phyloP scores from a whole-genome alignment of 1,140 invertebrate species.

The Calosoma granatense region DNA sequence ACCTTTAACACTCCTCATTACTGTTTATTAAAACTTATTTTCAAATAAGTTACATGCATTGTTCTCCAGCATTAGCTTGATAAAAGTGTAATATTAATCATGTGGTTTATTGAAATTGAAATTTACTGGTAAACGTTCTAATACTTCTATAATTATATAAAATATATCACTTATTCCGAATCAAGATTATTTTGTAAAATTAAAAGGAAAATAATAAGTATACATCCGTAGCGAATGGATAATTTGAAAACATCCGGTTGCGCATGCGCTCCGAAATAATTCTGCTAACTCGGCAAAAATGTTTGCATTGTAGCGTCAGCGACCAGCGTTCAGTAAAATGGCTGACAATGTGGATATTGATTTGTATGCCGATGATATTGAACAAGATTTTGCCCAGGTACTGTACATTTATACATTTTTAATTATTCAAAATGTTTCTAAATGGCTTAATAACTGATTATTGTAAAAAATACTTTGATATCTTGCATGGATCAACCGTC shows the following conservation, averaged over 20 bases:
- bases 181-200: too few relatives aligned
- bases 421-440: constrained; percentile 16
- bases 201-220: neutral
- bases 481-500: too few relatives aligned
- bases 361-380: constrained; percentile 92
- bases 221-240: neutral
- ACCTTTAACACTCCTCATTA: neutral
- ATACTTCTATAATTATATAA: too few relatives aligned
- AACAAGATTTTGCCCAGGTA: constrained; percentile 88
- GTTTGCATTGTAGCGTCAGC: constrained; percentile 11
- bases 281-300: neutral
- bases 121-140: too few relatives aligned
- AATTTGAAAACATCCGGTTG: neutral
- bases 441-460: neutral
- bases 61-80: neutral
- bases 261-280: constrained; percentile 7
- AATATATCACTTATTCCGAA: too few relatives aligned
- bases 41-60: too few relatives aligned
- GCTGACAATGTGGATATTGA: constrained; percentile 92
- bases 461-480: too few relatives aligned
- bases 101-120: too few relatives aligned
- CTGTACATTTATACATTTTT: constrained; percentile 24
- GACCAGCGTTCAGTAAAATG: constrained; percentile 56
- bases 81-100: too few relatives aligned
- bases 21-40: neutral